These are phyloP conservation scores for Pachymerium ferrugineum DNA, from an alignment of 2,888 invertebrate species.

Conservation along the genomic window DNA sequence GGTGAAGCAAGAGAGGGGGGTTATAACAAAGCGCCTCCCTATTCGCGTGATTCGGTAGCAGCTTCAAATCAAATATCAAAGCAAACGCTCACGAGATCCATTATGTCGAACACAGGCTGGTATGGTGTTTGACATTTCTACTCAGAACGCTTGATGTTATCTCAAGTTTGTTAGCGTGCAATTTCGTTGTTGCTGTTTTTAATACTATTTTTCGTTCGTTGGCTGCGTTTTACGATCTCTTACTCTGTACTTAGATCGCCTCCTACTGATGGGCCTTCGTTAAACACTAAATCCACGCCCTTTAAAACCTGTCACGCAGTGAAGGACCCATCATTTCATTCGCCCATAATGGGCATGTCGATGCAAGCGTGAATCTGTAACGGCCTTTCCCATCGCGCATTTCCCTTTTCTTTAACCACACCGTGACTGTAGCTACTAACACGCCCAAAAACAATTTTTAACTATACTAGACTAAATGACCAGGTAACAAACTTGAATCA, in stretches of 20 bases:
- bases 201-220: constrained; percentile 14
- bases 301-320: constrained; percentile 24
- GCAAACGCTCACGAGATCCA: constrained; percentile 7
- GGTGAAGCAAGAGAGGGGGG: too few species aligned
- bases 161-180: constrained; percentile 27
- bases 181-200: constrained; percentile 2
- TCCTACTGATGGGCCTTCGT: constrained; percentile 12
- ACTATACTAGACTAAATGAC: background rate
- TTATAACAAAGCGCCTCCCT: background rate
- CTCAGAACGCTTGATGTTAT: background rate
- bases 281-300: constrained; percentile 24
- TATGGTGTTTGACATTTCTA: constrained; percentile 22
- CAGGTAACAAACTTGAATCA: background rate
- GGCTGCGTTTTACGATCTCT: constrained; percentile 15
- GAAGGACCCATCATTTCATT: constrained; percentile 20
- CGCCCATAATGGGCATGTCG: constrained; percentile 8
- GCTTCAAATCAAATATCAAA: constrained; percentile 8
- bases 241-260: constrained; percentile 27
- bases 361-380: background rate
- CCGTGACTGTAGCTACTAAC: background rate
- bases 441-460: background rate
- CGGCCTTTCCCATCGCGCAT: background rate
- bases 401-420: background rate
- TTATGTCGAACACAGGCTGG: constrained; percentile 7
- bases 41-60: constrained; percentile 7